Base-by-base conservation (phyloP, 1,140 invertebrate genomes). In the Drosophila sulfurigaster region DNA sequence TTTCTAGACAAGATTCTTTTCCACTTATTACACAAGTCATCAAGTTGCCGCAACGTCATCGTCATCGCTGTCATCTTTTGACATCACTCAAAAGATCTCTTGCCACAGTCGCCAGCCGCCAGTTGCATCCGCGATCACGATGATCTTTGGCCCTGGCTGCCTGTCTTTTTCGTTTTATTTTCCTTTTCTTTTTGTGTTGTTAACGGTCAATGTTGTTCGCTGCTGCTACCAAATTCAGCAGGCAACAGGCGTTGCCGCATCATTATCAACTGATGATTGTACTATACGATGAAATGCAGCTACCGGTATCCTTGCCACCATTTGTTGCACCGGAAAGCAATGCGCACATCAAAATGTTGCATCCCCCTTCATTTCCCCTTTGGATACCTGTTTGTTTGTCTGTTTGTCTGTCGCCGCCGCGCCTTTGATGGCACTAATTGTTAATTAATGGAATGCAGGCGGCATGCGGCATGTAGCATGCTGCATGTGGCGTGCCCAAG, bases 11-110 rank as follows among this genome's bases (percentile, higher is more conserved):
- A 88, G 85, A 88, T 85, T 88, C 85, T 90, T 25, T 85, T 88
- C 83, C 85, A 85, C 85, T 88, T 89, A 88, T 88, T 89, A 88
- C 85, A 88, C 85, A 88, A 88, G 85, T 85, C 85, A 88, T 88
- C 85, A 88, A 57, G 76, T 71, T 16, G 45, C 54, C 43, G 70
- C 69, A 82, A 69, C 59, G 51, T 48, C 57, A 62, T 57, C 43
- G 35, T 59, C 72, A 66, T 77, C 70, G 81, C 81, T 90, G 85
- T 88, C 85, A 89, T 88, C 83, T 88, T 70, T 79, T 89, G 85
- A 88, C 85, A 88, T 88, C 88, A 66, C 81, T 75, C 83, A 68
- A 25, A 25, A 25, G 49, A 57, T 77, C 64, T 85, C 81, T 43
- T 38, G 49, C 58, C 30, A 49, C 60, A 62, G 41, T n/a, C n/a